phyloP scores from a whole-genome alignment of 2,888 invertebrate genomes.

The Drosophila meridiana region DNA sequence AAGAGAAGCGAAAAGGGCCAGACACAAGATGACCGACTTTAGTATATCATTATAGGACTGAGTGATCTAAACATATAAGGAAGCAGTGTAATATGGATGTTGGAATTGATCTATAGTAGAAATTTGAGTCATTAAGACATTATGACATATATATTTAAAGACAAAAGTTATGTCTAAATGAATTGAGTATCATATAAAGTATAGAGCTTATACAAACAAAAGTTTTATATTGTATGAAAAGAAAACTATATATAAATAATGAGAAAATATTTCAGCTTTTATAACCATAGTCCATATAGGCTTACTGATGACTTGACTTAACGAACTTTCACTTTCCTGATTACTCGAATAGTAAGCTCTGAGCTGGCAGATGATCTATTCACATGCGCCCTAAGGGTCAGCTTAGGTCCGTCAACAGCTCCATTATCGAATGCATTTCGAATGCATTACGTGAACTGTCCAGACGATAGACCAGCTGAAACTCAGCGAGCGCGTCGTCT shows the following conservation, averaged over 20 bases:
- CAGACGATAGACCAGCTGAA: conserved; percentile 19
- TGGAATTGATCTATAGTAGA: no score
- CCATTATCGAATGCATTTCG: conserved; percentile 49
- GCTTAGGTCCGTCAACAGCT: conserved; percentile 15
- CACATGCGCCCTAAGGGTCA: conserved; percentile 1
- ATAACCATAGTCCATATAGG: background rate
- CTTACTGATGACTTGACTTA: background rate
- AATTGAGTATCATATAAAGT: no score
- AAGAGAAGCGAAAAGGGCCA: background rate
- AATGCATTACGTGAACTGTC: conserved; percentile 54
- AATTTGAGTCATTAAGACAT: no score
- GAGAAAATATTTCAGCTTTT: no score
- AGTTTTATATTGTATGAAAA: no score
- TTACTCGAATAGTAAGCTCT: background rate
- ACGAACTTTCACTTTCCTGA: conserved; percentile 5
- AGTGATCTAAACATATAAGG: no score
- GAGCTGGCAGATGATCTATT: background rate
- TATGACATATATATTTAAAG: no score
- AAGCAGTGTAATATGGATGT: no score
- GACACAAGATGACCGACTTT: background rate
- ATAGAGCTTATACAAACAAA: no score
- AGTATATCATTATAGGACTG: background rate
- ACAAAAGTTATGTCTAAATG: no score
- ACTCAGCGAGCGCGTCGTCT: conserved; percentile 48
- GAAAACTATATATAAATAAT: no score